phyloP scores from a whole-genome alignment of 2,888 invertebrate species.

The Pammene aurita region DNA sequence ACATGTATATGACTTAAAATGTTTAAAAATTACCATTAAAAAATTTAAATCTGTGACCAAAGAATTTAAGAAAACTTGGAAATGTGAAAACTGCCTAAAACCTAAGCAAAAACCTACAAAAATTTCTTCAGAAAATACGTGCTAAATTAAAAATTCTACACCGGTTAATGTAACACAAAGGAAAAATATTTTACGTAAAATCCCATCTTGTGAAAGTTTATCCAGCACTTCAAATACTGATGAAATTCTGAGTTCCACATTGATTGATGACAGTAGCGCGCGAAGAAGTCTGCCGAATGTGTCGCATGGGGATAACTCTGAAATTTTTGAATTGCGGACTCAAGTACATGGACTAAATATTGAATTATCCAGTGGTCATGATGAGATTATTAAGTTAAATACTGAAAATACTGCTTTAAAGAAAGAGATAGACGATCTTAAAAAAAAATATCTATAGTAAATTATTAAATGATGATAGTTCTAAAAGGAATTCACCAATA shows the following conservation, averaged over 20 bases:
- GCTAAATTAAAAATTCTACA: neutral
- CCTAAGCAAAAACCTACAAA: neutral
- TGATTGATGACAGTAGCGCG: neutral
- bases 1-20: neutral
- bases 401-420: neutral
- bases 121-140: neutral
- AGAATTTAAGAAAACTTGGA: neutral
- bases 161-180: neutral
- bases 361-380: neutral
- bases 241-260: neutral
- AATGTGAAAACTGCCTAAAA: neutral
- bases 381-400: neutral
- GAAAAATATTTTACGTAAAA: neutral
- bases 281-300: neutral
- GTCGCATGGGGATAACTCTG: neutral
- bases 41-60: neutral
- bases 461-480: neutral
- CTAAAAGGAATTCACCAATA: neutral
- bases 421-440: neutral
- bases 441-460: neutral
- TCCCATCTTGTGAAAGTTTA: neutral
- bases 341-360: neutral
- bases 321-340: neutral
- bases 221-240: neutral
- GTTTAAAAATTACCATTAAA: neutral